These are phyloP conservation scores for Coptotermes formosanus DNA, from an alignment of 1,140 invertebrate species.

Conservation along the genomic window DNA sequence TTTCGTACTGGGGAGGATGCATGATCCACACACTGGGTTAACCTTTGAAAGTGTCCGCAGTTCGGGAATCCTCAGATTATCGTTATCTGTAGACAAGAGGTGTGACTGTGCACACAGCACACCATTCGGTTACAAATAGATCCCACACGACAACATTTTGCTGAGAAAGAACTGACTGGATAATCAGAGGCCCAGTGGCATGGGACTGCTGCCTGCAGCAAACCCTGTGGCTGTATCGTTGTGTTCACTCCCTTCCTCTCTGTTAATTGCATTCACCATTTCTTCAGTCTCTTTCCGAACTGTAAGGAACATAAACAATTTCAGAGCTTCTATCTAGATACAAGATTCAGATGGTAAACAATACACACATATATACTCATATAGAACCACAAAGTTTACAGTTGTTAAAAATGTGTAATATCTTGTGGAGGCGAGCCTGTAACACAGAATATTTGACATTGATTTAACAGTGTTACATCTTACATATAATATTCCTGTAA, in stretches of 20 bases:
- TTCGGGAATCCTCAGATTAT: background rate
- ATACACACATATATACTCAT: too few relatives aligned
- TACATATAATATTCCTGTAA: too few relatives aligned
- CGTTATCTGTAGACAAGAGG: background rate
- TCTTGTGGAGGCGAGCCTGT: too few relatives aligned
- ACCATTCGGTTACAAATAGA: background rate
- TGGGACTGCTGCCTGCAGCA: background rate
- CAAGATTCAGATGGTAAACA: too few relatives aligned
- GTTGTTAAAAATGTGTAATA: too few relatives aligned
- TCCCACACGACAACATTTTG: background rate
- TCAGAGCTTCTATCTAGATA: background rate
- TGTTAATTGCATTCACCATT: slow-evolving; percentile 8
- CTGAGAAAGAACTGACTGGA: background rate
- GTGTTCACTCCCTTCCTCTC: background rate
- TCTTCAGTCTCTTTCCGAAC: background rate
- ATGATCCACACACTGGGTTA: background rate
- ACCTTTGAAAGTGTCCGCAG: background rate
- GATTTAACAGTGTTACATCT: too few relatives aligned
- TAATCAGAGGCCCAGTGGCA: background rate
- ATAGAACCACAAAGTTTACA: too few relatives aligned
- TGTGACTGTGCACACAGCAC: background rate
- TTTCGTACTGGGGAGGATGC: background rate
- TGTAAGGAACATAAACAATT: background rate
- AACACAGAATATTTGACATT: too few relatives aligned
- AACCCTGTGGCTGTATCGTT: background rate